phyloP scores from a whole-genome alignment of 2,888 invertebrate species.

The Resseliella maxima region DNA sequence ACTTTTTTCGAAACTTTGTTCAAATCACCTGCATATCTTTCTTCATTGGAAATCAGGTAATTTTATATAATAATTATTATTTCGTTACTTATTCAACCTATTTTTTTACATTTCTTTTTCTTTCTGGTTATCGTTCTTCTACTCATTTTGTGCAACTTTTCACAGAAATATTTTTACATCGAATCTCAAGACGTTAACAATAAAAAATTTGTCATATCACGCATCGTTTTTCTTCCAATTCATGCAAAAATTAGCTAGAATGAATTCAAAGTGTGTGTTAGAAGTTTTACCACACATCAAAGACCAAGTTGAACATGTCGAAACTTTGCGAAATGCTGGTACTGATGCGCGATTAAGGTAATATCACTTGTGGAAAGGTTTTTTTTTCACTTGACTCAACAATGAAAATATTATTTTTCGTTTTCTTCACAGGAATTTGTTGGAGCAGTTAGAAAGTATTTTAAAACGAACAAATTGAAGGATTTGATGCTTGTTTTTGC shows the following conservation, averaged over 20 bases:
- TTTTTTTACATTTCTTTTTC: too few relatives aligned
- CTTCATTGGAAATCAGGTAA: conserved; percentile 60
- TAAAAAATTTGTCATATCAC: conserved; percentile 66
- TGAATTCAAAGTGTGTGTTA: conserved; percentile 62
- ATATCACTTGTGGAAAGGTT: too few relatives aligned
- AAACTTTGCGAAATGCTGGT: conserved; percentile 65
- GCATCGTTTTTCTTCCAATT: conserved; percentile 61
- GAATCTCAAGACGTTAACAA: conserved; percentile 63
- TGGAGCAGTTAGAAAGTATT: not conserved
- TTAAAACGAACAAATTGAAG: too few relatives aligned
- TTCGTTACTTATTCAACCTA: not conserved
- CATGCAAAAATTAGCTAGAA: conserved; percentile 63
- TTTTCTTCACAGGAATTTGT: not conserved
- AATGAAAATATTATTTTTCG: not conserved
- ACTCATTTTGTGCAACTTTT: not conserved
- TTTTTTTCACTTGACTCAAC: too few relatives aligned
- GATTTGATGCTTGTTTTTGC: too few relatives aligned
- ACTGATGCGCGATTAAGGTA: conserved; percentile 65
- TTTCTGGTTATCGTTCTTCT: too few relatives aligned
- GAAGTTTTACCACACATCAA: conserved; percentile 63
- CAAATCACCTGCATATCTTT: conserved; percentile 60
- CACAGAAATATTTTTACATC: conserved; percentile 61
- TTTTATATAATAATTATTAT: not conserved
- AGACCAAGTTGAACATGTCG: conserved; percentile 64
- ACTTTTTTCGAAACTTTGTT: conserved; percentile 62